Percentiles rank a stretch among this genome's conserved stretches.
These are phyloP conservation scores for Catharus ustulatus DNA, from an alignment of 2,797 vertebrate species.

Conservation along the genomic window DNA sequence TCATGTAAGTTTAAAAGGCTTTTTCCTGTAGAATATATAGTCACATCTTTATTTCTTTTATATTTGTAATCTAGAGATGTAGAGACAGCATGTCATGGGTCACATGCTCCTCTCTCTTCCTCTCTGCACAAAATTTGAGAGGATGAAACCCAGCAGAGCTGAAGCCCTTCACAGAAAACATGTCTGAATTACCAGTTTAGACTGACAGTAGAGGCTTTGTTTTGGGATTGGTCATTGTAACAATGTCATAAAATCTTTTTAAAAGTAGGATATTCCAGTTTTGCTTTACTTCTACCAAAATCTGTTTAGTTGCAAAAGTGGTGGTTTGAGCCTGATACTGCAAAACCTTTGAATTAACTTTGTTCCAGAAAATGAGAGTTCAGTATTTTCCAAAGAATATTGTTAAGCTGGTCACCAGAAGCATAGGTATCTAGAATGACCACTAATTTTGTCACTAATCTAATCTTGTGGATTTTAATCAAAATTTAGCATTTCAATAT, in stretches of 20 bases:
- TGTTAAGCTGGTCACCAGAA: neutral
- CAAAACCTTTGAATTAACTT: neutral
- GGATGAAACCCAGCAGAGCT: neutral
- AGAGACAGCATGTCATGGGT: neutral
- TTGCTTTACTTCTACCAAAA: neutral
- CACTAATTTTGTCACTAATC: neutral
- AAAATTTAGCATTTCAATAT: neutral
- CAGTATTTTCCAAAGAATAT: neutral
- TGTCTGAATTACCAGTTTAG: neutral
- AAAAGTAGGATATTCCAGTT: neutral
- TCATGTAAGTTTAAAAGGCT: neutral
- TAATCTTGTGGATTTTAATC: neutral
- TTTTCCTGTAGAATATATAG: neutral
- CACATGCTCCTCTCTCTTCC: neutral
- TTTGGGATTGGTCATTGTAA: neutral
- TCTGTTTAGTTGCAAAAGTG: neutral
- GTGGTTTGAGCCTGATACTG: neutral
- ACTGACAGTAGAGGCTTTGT: neutral
- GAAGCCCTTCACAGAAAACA: neutral
- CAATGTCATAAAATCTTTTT: neutral
- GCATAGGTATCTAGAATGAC: neutral
- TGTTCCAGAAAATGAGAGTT: neutral
- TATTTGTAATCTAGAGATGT: neutral
- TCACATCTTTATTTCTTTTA: neutral
- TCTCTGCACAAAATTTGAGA: neutral